A percentile compares a stretch with the other conserved stretches of the same genome.
These are phyloP conservation scores for Gymnarchus niloticus DNA, from an alignment of 2,113 vertebrate species.

Conservation along the genomic window DNA sequence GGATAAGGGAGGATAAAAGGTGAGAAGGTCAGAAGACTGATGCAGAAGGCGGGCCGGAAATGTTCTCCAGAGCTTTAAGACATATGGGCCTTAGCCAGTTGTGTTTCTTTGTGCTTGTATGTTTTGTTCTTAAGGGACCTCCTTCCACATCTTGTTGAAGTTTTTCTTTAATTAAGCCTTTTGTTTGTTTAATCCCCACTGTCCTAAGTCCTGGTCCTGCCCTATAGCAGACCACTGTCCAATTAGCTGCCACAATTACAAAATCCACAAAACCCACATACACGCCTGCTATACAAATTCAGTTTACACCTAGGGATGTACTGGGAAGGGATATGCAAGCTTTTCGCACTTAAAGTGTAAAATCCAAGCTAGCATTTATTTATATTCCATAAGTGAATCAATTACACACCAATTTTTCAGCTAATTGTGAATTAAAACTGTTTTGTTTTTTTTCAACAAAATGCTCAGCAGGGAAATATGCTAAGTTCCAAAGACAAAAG, in stretches of 20 bases:
- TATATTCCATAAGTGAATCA: neutral
- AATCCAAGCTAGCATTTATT: neutral
- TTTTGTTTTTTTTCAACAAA: neutral
- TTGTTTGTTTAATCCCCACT: slow-evolving; percentile 1
- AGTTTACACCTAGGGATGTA: neutral
- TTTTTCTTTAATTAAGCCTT: neutral
- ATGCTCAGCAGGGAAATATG: neutral
- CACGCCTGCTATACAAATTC: neutral
- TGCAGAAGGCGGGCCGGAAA: neutral
- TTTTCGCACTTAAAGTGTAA: neutral
- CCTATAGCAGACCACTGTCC: neutral
- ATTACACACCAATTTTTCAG: neutral
- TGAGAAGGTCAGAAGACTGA: slow-evolving; percentile 2
- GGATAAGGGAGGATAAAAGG: neutral
- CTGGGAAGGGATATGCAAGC: neutral
- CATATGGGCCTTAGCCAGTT: neutral
- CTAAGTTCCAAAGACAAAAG: neutral
- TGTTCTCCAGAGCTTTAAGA: neutral
- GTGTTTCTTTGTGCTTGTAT: neutral
- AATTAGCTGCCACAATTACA: neutral
- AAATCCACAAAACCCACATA: neutral
- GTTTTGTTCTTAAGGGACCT: slow-evolving; percentile 2
- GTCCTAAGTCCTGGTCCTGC: neutral
- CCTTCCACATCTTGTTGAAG: neutral
- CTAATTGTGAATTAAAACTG: neutral